Base-by-base conservation (phyloP, 35 echinoderm and acorn worm species). In the Lytechinus variegatus region DNA sequence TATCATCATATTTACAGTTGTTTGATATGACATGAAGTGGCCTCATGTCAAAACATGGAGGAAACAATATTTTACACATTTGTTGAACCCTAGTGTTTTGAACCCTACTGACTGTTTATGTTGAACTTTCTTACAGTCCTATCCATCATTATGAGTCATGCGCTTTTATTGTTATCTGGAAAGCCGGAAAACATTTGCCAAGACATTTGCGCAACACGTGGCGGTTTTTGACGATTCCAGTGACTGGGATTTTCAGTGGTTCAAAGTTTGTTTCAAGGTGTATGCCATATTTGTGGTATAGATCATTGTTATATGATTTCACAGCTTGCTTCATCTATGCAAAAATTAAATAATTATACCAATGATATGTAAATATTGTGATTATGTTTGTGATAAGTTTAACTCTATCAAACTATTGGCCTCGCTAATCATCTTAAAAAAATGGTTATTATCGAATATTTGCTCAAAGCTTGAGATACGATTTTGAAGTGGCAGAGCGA, bases 21-120 rank as follows among this genome's bases (percentile, higher is more conserved):
- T n/a, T 79, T 14, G 12, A 79, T 19, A 79, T 79, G 66, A 79
- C 16, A 24, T 5, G 19, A 79, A 7, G 66, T 19, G 19, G n/a
- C 16, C n/a, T 79, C 7, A 24, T 79, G 66, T 79, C 66, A 24
- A 24, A 79, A 79, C 16, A 79, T 79, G n/a, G 66, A 16, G 66
- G 66, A 79, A 79, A 79, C 66, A 79, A 21, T 79, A 79, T 24
- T 79, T 79, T n/a, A 79, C 66, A 79, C 66, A 79, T 79, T 79
- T 79, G 66, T 16, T 79, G 66, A 79, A 79, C 66, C 21, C 33
- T 44, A 44, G 33, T 44, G 33, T 44, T 44, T 44, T 44, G 33
- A 44, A 44, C 33, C 33, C 33, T 8, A 21, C n/a, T 16, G 66
- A 79, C 66, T 79, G 66, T 79, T 79, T 79, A 21, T 79, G 16